Evolutionary conservation across 2,888 invertebrate genomes (phyloP).

Genomic region (Caenorhabditis plicata): DNA sequence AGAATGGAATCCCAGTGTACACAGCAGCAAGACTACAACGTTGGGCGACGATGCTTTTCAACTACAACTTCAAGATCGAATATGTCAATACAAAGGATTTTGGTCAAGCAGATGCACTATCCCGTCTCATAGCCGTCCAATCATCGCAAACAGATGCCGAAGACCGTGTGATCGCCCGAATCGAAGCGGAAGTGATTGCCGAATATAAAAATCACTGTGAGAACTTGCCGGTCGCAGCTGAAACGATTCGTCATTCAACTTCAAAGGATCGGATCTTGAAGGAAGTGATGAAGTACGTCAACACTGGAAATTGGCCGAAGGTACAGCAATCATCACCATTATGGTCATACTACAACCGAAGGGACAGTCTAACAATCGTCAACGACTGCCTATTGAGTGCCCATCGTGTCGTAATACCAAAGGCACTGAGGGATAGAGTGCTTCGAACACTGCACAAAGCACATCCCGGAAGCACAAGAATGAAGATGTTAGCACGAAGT

Average conservation of each 20-base stretch:
- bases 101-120: constrained; percentile 64
- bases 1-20: constrained; percentile 18
- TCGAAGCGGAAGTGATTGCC: constrained; percentile 7
- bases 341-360: not conserved
- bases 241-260: not conserved
- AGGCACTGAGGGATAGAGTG: constrained; percentile 14
- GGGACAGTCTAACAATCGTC: constrained; percentile 1
- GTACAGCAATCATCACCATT: not conserved
- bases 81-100: constrained; percentile 54
- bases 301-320: constrained; percentile 2
- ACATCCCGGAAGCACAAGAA: not conserved
- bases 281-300: constrained; percentile 1
- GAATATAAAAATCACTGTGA: not conserved
- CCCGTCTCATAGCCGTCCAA: constrained; percentile 39
- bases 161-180: constrained; percentile 14
- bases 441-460: not conserved
- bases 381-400: constrained; percentile 11
- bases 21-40: constrained; percentile 63
- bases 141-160: constrained; percentile 11
- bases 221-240: constrained; percentile 5
- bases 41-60: constrained; percentile 63
- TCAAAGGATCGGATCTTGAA: constrained; percentile 1
- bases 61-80: constrained; percentile 55
- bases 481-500: constrained; percentile 3
- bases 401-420: constrained; percentile 53